These are phyloP conservation scores for Bucco capensis DNA, from an alignment of 2,113 vertebrate species.

Conservation along the genomic window DNA sequence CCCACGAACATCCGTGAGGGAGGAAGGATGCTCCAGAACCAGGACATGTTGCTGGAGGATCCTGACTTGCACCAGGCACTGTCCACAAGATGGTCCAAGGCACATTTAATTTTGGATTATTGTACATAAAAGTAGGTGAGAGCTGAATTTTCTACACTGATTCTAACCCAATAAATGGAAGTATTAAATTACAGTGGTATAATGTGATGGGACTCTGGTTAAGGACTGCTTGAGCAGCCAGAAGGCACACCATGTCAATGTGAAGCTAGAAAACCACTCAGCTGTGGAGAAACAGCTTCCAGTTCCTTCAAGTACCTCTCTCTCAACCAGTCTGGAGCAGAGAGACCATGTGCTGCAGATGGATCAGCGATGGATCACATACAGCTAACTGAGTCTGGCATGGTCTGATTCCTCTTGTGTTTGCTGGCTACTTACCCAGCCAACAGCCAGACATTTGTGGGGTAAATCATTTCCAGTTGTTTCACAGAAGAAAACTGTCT, in stretches of 20 bases:
- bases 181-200: not conserved
- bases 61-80: not conserved
- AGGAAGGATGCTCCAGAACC: not conserved
- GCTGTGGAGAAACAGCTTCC: constrained; percentile 45
- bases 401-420: constrained; percentile 51
- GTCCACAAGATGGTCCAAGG: not conserved
- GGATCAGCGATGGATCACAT: constrained; percentile 8
- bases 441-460: constrained; percentile 61
- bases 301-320: constrained; percentile 18
- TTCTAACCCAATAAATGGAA: not conserved
- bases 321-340: constrained; percentile 50
- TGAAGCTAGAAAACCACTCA: constrained; percentile 9
- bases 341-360: constrained; percentile 65
- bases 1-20: not conserved
- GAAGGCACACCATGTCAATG: constrained; percentile 5
- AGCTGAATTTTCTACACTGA: not conserved
- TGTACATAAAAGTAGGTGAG: not conserved
- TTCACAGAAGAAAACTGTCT: constrained; percentile 54
- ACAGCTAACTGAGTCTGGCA: constrained; percentile 61
- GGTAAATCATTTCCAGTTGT: constrained; percentile 67
- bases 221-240: not conserved
- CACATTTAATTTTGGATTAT: not conserved
- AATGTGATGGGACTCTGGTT: not conserved
- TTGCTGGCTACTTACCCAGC: constrained; percentile 64
- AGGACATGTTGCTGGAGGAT: not conserved